Conservation (phyloP, 64 coral and sea anemone species). For the Montipora efflorescens region DNA sequence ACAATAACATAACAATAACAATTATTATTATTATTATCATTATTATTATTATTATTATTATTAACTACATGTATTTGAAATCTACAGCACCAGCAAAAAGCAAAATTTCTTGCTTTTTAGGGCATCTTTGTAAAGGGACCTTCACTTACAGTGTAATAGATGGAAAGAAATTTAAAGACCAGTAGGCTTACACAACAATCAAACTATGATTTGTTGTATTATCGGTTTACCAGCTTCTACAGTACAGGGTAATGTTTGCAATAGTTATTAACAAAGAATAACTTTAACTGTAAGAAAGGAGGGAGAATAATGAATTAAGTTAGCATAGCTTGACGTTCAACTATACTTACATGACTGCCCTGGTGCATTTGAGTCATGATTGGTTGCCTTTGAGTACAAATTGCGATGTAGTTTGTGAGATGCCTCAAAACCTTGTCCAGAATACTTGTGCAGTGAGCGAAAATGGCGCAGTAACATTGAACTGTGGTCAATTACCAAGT, state of each 20-base stretch:
- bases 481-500: neutral
- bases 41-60: neutral
- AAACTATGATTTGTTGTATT: neutral
- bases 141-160: too few relatives aligned
- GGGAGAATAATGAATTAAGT: too few relatives aligned
- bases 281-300: too few relatives aligned
- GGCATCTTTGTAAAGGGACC: too few relatives aligned
- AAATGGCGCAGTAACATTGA: constrained; percentile 1
- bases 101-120: neutral
- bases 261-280: too few relatives aligned
- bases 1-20: too few relatives aligned
- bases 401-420: constrained; percentile 25
- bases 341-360: neutral
- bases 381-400: constrained; percentile 28
- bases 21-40: too few relatives aligned
- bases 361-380: neutral
- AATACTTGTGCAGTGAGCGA: neutral
- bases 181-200: too few relatives aligned
- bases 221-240: neutral
- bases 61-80: neutral
- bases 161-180: too few relatives aligned
- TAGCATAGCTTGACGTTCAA: too few relatives aligned
- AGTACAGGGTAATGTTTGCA: neutral
- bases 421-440: constrained; percentile 24
- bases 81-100: neutral